Conservation (phyloP, 2,797 vertebrate genomes). For the Merluccius polli region DNA sequence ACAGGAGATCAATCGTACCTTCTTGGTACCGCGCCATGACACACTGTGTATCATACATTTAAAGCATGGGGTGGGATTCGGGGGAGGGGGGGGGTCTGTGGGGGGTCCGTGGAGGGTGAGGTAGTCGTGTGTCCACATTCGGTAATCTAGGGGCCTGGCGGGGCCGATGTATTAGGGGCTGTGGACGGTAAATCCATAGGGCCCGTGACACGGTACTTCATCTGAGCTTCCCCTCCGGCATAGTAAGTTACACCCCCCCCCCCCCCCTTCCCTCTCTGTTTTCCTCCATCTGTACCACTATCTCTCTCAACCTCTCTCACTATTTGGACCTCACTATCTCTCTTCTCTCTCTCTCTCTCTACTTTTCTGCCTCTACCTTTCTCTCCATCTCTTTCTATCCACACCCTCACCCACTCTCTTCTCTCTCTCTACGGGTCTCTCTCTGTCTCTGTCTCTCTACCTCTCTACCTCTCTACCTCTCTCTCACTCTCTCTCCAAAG, state of each 20-base stretch:
- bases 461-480: background rate
- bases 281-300: background rate
- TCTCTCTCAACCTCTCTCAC: too few relatives aligned
- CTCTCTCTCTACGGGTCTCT: background rate
- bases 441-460: background rate
- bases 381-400: background rate
- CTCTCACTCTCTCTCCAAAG: too few relatives aligned
- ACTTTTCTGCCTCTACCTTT: background rate
- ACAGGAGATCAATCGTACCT: background rate
- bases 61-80: background rate
- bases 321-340: background rate
- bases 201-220: background rate
- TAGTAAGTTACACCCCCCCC: background rate
- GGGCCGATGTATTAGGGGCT: too few relatives aligned
- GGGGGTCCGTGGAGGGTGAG: too few relatives aligned
- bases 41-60: background rate
- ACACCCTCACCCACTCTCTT: background rate
- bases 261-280: background rate
- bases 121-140: background rate
- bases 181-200: too few relatives aligned
- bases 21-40: background rate
- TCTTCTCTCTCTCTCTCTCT: background rate
- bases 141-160: background rate
- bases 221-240: background rate
- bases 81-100: background rate